Evolutionary conservation across 2,113 vertebrate species (phyloP), one percentile per base, ranked within the genome.

Genomic region (Prunella fulvescens): DNA sequence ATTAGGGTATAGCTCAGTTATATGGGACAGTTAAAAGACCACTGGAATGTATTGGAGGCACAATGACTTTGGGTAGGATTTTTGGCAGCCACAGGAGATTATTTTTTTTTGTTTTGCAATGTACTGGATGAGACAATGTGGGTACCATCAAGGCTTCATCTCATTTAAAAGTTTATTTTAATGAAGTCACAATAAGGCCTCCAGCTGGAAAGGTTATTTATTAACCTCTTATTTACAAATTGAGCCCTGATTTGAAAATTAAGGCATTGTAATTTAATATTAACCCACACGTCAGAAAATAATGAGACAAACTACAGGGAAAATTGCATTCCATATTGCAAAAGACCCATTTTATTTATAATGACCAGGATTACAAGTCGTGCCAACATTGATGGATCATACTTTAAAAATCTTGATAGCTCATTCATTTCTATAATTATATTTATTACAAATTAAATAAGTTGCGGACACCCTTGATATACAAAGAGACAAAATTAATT

Each of bases 381-480:
- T 97, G 97, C 97, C 98, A 97, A 97, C 97, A 97, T 92, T 99
- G 98, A 99, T 99, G 98, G 98, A 99, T 99, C 97, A 98, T 97
- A 98, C 98, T 98, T 97, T 97, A 97, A 97, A 97, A 98, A 96
- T 98, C 96, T 98, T 98, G 98, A 98, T 97, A 98, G 98, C 98
- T 98, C 98, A 98, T 99, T 99, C 98, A 98, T 99, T 99, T 99
- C 98, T 98, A 98, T 99, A 98, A 99, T 98, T 98, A 97, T 90
- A 98, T 98, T 98, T 98, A 98, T 98, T 97, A 98, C 96, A 97
- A 98, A 98, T 98, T 98, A 98, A 98, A 97, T 97, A 98, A 98
- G 97, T 98, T 97, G 97, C 39, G 11, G 96, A 95, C 97, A 96
- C 97, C 97, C 98, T 98, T 97, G 96, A 97, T 98, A 97, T 96